Evolutionary conservation across 2,113 vertebrate species (phyloP), one percentile per base, ranked within the genome.

Genomic region (Lathamus discolor): DNA sequence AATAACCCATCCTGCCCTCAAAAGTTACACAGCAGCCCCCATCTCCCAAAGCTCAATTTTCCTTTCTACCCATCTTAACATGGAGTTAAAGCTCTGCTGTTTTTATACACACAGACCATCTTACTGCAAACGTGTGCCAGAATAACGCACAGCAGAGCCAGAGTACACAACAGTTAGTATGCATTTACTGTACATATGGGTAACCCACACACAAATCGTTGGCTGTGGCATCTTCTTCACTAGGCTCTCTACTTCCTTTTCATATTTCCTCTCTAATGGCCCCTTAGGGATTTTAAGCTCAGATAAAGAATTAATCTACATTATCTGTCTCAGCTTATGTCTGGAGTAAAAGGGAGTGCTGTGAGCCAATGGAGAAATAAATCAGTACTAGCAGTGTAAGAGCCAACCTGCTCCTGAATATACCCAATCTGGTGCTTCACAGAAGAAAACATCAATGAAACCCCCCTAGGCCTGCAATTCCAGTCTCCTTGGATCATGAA

Each of bases 291-390:
- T 89, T 88, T 81, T 41, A 54, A 81, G 57, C 41, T 91, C 61
- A 84, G 92, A 94, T 88, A 86, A 95, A 89, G 87, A 78, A 95
- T 88, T 92, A 92, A 92, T 96, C 95, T 91, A 39, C 72, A 91
- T 35, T 67, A 92, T 92, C 83, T 66, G 86, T 81, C 95, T 94
- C 89, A 59, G 63, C 61, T 95, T 31, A 82, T 51, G 86, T 81
- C 84, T 94, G 81, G 64, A 93, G 37, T 3, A 33, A 74, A 48
- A 77, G 68, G 17, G 11, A 89, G 64, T 2, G 41, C 46, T 74
- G 59, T 1, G 70, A 93, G 75, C 52, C 88, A 69, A 20, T 9
- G 57, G 8, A 88, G 76, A 44, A 81, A 92, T 76, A 92, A 90
- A 88, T 81, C 77, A 66, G 49, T 2, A 55, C 25, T 27, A 51